A percentile compares a stretch with the other conserved stretches of the same genome.
phyloP scores from a whole-genome alignment of 2,113 vertebrate genomes.

The Octodon degus region DNA sequence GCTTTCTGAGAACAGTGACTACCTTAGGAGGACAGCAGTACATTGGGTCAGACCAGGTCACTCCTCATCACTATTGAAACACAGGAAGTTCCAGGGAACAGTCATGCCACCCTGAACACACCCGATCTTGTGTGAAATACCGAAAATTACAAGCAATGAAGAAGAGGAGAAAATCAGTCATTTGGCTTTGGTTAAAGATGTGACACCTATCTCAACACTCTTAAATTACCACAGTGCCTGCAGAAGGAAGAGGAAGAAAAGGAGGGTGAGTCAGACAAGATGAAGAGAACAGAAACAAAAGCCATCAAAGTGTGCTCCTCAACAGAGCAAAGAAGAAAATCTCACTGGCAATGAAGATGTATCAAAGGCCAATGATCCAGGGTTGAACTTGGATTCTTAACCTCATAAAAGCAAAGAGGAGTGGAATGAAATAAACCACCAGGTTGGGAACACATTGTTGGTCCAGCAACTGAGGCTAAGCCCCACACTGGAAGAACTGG shows the following conservation, averaged over 20 bases:
- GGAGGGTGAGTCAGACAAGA: slow-evolving; percentile 95
- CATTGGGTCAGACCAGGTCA: slow-evolving; percentile 88
- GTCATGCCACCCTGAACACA: not conserved
- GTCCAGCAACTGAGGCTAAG: slow-evolving; percentile 96
- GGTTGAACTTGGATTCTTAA: slow-evolving; percentile 88
- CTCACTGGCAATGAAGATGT: slow-evolving; percentile 95
- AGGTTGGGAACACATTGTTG: slow-evolving; percentile 94
- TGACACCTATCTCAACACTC: slow-evolving; percentile 88
- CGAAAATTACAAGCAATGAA: slow-evolving; percentile 92
- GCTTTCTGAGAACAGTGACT: slow-evolving; percentile 92
- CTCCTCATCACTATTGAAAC: slow-evolving; percentile 97
- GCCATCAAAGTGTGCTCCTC: slow-evolving; percentile 90
- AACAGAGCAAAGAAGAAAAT: slow-evolving; percentile 97
- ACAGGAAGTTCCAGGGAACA: slow-evolving; percentile 92
- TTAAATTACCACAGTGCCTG: slow-evolving; percentile 88
- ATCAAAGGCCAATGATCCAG: slow-evolving; percentile 84
- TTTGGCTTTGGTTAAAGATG: slow-evolving; percentile 88
- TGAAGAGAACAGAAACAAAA: slow-evolving; percentile 94
- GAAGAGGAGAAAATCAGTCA: slow-evolving; percentile 91
- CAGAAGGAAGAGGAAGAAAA: slow-evolving; percentile 90
- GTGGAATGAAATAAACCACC: slow-evolving; percentile 96
- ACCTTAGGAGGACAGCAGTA: slow-evolving; percentile 87
- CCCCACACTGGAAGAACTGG: slow-evolving; percentile 95
- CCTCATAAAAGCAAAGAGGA: slow-evolving; percentile 97
- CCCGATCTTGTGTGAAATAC: not conserved